Percentiles rank a stretch among this genome's conserved stretches.
phyloP scores from a whole-genome alignment of 1,140 invertebrate species.

The Sycophaga agraensis region DNA sequence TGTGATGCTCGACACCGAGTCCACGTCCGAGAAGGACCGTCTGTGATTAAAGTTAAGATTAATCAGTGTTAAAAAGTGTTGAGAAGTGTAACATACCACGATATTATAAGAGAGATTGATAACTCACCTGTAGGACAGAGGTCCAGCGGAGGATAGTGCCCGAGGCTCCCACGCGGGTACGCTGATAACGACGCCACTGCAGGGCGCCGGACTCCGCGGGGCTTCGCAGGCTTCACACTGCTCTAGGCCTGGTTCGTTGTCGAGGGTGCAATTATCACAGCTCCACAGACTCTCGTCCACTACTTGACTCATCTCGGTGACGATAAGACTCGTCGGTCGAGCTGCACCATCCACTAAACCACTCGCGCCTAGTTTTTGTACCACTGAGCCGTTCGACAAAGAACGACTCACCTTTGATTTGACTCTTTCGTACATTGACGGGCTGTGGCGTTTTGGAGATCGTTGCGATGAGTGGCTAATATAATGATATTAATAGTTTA shows the following conservation, averaged over 20 bases:
- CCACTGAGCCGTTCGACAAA: conserved; percentile 58
- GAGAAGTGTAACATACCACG: no score
- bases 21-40: conserved; percentile 66
- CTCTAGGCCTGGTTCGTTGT: conserved; percentile 56
- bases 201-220: conserved; percentile 57
- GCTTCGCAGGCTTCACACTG: conserved; percentile 68
- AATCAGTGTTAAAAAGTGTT: no score
- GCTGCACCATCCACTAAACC: conserved; percentile 37
- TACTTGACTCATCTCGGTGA: conserved; percentile 42
- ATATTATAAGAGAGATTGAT: not conserved
- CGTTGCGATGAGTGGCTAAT: conserved; percentile 43
- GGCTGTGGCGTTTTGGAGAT: conserved; percentile 60
- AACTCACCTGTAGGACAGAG: conserved; percentile 61
- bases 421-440: conserved; percentile 63
- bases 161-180: conserved; percentile 58
- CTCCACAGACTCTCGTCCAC: conserved; percentile 57
- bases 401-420: conserved; percentile 62
- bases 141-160: conserved; percentile 56
- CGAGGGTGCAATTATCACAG: conserved; percentile 63
- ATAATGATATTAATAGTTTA: no score
- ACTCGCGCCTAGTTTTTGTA: conserved; percentile 40
- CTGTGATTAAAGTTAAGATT: conserved; percentile 55
- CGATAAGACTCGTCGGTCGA: conserved; percentile 51
- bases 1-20: conserved; percentile 45
- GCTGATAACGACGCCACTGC: conserved; percentile 59